Conservation (phyloP, 2,113 vertebrate genomes). For the Nycticebus coucang region DNA sequence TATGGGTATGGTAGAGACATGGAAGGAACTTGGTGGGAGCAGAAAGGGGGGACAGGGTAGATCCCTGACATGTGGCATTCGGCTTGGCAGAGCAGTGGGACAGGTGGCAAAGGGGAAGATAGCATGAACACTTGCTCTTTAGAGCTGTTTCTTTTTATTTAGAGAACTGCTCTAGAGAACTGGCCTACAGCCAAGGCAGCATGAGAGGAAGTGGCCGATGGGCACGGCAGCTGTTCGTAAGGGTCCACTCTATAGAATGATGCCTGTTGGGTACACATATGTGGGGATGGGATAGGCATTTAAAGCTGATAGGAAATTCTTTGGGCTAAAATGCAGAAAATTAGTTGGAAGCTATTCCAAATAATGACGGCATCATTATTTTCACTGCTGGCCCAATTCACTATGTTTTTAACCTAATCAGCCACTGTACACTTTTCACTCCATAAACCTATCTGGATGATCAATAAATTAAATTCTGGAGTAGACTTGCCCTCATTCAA, state of each 20-base stretch:
- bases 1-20: background rate
- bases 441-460: background rate
- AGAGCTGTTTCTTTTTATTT: background rate
- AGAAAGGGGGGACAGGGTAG: background rate
- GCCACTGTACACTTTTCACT: background rate
- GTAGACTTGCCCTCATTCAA: background rate
- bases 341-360: background rate
- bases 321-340: conserved; percentile 3
- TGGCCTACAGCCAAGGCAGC: background rate
- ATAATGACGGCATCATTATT: background rate
- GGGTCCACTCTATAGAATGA: background rate
- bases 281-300: background rate
- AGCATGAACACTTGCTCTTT: background rate
- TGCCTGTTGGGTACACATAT: background rate
- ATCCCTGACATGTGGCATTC: background rate
- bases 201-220: background rate
- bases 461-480: background rate
- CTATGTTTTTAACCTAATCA: background rate
- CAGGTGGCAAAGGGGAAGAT: background rate
- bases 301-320: background rate
- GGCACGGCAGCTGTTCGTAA: background rate
- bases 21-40: background rate
- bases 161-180: background rate
- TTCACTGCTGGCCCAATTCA: background rate
- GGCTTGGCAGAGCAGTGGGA: background rate